Conservation (phyloP, 2,888 invertebrate species). For the Cosmorhoe ocellata region DNA sequence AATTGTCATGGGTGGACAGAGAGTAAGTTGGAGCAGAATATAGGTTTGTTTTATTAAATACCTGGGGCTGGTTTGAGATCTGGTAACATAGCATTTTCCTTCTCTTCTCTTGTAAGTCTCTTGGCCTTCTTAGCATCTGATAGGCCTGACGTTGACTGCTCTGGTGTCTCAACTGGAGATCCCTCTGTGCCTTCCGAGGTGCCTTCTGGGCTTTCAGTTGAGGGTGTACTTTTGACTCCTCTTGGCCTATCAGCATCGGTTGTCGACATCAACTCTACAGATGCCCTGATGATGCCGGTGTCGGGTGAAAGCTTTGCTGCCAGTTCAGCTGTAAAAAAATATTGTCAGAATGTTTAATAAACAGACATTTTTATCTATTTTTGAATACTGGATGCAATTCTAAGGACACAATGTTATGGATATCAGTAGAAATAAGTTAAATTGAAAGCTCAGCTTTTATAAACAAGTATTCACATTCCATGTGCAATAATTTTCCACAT, state of each 20-base stretch:
- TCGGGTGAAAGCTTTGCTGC: slow-evolving; percentile 86
- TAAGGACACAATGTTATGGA: too few relatives aligned
- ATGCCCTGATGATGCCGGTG: slow-evolving; percentile 89
- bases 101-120: slow-evolving; percentile 78
- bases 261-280: slow-evolving; percentile 89
- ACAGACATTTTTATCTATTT: too few relatives aligned
- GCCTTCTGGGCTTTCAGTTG: slow-evolving; percentile 44
- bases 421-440: too few relatives aligned
- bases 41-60: slow-evolving; percentile 26
- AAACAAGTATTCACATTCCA: too few relatives aligned
- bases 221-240: slow-evolving; percentile 65
- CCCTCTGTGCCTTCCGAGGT: slow-evolving; percentile 31
- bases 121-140: slow-evolving; percentile 66
- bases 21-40: not conserved
- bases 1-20: too few relatives aligned
- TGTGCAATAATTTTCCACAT: too few relatives aligned
- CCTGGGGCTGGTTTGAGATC: slow-evolving; percentile 88
- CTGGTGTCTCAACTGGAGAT: slow-evolving; percentile 22
- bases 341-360: too few relatives aligned
- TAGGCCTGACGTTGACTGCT: slow-evolving; percentile 63
- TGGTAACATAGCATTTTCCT: slow-evolving; percentile 90
- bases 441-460: too few relatives aligned
- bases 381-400: too few relatives aligned
- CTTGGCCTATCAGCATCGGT: slow-evolving; percentile 87
- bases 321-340: slow-evolving; percentile 73